Percentiles rank a stretch among this genome's conserved stretches.
Evolutionary conservation across 2,888 invertebrate species (phyloP).

Genomic region (Drosophila vallismaia): DNA sequence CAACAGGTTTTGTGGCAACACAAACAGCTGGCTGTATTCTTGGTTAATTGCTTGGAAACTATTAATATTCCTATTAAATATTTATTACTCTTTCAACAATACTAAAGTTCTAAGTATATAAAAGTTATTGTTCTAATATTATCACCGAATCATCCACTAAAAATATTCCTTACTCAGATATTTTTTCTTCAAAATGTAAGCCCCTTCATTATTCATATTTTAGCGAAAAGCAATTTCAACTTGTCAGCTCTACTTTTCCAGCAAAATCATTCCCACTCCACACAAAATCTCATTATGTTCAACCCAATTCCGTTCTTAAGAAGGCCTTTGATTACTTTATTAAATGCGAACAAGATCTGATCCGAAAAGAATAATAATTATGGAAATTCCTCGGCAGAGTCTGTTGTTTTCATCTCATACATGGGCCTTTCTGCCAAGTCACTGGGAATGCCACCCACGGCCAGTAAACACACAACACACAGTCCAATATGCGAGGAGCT

Average conservation of each 20-base stretch:
- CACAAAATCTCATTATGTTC: conserved; percentile 26
- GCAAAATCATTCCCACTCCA: conserved; percentile 14
- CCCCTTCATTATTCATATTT: background rate
- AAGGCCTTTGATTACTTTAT: conserved; percentile 69
- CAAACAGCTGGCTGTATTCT: conserved; percentile 16
- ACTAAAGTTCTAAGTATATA: background rate
- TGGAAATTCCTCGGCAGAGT: conserved; percentile 38
- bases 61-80: background rate
- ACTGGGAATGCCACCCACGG: conserved; percentile 71
- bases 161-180: background rate
- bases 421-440: conserved; percentile 60
- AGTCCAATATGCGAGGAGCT: conserved; percentile 1
- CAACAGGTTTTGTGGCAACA: conserved; percentile 40
- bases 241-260: conserved; percentile 2
- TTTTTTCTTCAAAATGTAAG: background rate
- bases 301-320: conserved; percentile 41
- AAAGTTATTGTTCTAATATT: too few species aligned
- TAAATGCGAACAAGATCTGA: conserved; percentile 70
- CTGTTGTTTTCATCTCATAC: conserved; percentile 33
- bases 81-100: too few species aligned
- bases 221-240: conserved; percentile 5
- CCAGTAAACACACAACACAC: conserved; percentile 30
- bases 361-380: conserved; percentile 65
- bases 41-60: background rate
- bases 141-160: too few species aligned